phyloP scores from a whole-genome alignment of 2,797 vertebrate genomes.

The Pygocentrus nattereri region DNA sequence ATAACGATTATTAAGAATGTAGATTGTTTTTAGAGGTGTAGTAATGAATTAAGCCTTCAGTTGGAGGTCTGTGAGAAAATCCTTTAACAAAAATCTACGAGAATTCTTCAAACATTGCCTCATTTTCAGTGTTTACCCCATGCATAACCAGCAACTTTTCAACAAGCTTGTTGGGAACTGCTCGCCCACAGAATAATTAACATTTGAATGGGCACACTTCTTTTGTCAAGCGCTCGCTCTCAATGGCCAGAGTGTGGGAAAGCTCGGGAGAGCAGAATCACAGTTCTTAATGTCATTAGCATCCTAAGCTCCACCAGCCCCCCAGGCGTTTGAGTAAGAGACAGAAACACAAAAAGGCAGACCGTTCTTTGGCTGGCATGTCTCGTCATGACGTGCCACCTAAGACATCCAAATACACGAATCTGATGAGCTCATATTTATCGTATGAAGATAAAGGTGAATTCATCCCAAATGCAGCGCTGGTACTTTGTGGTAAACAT shows the following conservation, averaged over 20 bases:
- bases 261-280: conserved; percentile 42
- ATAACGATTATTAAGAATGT: background rate
- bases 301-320: conserved; percentile 17
- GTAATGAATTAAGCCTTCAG: background rate
- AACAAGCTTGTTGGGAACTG: conserved; percentile 18
- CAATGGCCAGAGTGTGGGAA: conserved; percentile 47
- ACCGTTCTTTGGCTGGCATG: background rate
- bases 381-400: background rate
- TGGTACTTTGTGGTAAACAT: background rate
- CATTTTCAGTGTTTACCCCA: background rate
- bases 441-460: background rate
- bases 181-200: conserved; percentile 27
- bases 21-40: background rate
- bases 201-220: conserved; percentile 48
- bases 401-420: background rate
- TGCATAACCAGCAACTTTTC: conserved; percentile 2
- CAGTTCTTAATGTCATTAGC: conserved; percentile 34
- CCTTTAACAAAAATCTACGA: too few species aligned
- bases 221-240: background rate
- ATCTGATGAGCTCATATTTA: background rate
- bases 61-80: background rate
- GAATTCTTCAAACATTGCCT: background rate
- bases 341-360: conserved; percentile 32
- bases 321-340: background rate
- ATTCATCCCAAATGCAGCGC: background rate